Evolutionary conservation across 2,797 vertebrate genomes (phyloP).

Genomic region (Helarctos malayanus): DNA sequence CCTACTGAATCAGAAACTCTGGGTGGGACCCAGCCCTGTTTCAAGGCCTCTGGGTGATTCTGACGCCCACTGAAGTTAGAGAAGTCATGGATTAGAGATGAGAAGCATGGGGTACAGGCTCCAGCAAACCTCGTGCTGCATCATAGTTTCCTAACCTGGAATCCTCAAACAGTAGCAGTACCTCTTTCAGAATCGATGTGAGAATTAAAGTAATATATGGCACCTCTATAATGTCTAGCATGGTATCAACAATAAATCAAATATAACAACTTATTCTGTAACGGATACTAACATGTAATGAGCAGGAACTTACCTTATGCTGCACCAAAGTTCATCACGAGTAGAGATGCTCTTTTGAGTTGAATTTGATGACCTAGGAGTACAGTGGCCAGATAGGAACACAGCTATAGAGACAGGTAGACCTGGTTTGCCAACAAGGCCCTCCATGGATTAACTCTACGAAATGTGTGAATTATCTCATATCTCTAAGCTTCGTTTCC

Average conservation of each 20-base stretch:
- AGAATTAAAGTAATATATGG: background rate
- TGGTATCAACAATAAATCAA: no score
- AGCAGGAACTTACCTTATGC: background rate
- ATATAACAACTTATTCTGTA: background rate
- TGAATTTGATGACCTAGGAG: background rate
- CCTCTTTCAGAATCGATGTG: background rate
- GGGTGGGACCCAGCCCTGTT: accelerated
- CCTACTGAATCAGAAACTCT: background rate
- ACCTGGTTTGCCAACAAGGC: background rate
- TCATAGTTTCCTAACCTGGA: background rate
- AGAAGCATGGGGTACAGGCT: background rate
- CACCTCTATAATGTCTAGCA: background rate
- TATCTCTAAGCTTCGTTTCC: background rate
- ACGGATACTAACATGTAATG: accelerated
- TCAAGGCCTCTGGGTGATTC: background rate
- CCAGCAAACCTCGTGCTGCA: background rate
- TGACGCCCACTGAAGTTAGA: accelerated
- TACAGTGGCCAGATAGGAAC: background rate
- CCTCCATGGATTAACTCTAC: background rate
- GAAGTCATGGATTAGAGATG: background rate
- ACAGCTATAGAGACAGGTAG: background rate
- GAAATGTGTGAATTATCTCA: background rate
- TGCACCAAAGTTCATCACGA: accelerated
- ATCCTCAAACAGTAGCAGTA: background rate
- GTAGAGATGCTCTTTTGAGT: accelerated